Conservation (phyloP, 2,888 invertebrate genomes). For the Drosophila paranaensis region DNA sequence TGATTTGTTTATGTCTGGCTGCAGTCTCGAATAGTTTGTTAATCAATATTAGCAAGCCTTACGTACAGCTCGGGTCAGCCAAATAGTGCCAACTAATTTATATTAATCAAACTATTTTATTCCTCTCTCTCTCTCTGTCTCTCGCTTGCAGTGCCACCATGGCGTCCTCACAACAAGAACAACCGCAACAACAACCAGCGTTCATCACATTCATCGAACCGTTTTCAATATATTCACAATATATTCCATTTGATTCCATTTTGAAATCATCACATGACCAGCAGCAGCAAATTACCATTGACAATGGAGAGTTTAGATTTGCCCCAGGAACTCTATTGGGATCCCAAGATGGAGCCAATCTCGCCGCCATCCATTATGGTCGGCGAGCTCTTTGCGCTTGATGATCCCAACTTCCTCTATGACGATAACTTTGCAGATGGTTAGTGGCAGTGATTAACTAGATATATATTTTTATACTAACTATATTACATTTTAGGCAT, state of each 20-base stretch:
- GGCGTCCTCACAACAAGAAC: conserved; percentile 88
- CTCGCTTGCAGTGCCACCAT: conserved; percentile 90
- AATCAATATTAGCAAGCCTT: conserved; percentile 11
- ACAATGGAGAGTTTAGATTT: conserved; percentile 84
- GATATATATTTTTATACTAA: not conserved
- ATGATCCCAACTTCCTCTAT: conserved; percentile 72
- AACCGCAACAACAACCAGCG: conserved; percentile 57
- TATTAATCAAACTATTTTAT: conserved; percentile 16
- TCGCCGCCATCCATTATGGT: conserved; percentile 76
- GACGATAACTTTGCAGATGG: conserved; percentile 83
- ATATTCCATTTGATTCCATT: conserved; percentile 36
- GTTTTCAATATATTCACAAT: conserved; percentile 82
- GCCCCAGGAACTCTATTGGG: conserved; percentile 83
- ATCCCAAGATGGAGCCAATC: conserved; percentile 83
- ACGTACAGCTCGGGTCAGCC: conserved; percentile 32
- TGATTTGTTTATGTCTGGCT: conserved; percentile 27
- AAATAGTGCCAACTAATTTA: conserved; percentile 28
- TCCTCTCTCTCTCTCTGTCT: conserved; percentile 63
- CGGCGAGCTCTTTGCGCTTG: conserved; percentile 81
- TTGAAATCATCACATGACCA: conserved; percentile 33
- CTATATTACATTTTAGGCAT: conserved; percentile 60
- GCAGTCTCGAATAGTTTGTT: conserved; percentile 19
- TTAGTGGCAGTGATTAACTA: conserved; percentile 31
- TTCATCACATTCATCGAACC: conserved; percentile 88
- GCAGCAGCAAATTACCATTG: conserved; percentile 41